These are phyloP conservation scores for Epinephelus fuscoguttatus DNA, from an alignment of 2,113 vertebrate genomes.

Conservation along the genomic window DNA sequence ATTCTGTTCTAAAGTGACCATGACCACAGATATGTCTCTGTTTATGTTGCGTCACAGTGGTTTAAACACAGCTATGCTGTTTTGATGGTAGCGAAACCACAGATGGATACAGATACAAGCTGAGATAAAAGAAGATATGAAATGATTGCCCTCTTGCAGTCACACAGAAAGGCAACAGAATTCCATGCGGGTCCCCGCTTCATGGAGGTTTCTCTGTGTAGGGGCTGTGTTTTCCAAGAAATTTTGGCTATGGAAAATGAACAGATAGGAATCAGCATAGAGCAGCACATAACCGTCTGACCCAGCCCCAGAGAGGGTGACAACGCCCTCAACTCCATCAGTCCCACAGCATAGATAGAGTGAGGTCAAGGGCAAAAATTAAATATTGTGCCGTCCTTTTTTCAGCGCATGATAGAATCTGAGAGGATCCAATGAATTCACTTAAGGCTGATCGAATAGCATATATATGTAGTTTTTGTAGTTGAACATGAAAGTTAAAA, in stretches of 20 bases:
- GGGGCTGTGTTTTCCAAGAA: conserved; percentile 38
- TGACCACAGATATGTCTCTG: conserved; percentile 60
- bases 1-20: conserved; percentile 57
- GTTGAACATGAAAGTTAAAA: neutral
- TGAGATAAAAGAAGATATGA: conserved; percentile 40
- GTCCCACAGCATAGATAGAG: conserved; percentile 17
- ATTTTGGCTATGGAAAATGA: conserved; percentile 51
- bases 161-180: conserved; percentile 39
- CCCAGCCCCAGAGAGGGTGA: neutral
- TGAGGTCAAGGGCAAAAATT: conserved; percentile 33
- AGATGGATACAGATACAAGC: conserved; percentile 54
- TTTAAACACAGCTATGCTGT: conserved; percentile 54
- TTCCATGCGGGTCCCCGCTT: conserved; percentile 60
- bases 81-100: conserved; percentile 58
- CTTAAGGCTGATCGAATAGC: neutral
- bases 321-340: conserved; percentile 15
- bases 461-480: neutral
- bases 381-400: neutral
- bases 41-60: conserved; percentile 67
- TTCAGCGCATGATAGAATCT: neutral
- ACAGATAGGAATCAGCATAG: conserved; percentile 67
- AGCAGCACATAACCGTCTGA: conserved; percentile 53
- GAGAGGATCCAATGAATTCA: neutral
- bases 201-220: conserved; percentile 34
- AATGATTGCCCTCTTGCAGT: conserved; percentile 47